These are phyloP conservation scores for Serripes groenlandicus DNA, from an alignment of 2,888 invertebrate genomes.

Conservation along the genomic window DNA sequence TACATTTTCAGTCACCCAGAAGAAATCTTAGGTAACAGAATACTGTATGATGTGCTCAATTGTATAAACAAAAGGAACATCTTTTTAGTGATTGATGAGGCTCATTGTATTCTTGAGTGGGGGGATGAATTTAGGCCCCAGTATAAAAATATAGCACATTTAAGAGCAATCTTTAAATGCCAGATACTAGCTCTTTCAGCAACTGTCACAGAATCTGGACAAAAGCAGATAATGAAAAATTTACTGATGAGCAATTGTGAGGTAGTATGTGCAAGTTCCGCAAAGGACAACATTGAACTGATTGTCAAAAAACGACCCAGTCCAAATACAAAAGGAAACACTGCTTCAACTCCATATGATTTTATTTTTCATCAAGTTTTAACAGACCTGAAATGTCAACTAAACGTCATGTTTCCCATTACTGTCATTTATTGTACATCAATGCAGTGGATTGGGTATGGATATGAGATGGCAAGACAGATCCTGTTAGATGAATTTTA, in stretches of 20 bases:
- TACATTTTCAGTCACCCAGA: too few relatives aligned
- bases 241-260: not conserved
- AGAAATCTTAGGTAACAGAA: too few relatives aligned
- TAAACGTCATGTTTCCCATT: constrained; percentile 6
- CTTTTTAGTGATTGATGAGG: constrained; percentile 37
- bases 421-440: constrained; percentile 40
- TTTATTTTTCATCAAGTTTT: constrained; percentile 22
- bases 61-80: not conserved
- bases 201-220: not conserved
- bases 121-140: constrained; percentile 3
- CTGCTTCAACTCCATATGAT: constrained; percentile 13
- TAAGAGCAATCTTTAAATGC: not conserved
- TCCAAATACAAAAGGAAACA: constrained; percentile 12
- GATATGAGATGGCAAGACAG: constrained; percentile 28
- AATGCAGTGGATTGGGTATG: constrained; percentile 50
- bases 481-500: constrained; percentile 23
- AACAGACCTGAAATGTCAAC: not conserved
- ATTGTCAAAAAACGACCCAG: not conserved
- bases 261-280: not conserved
- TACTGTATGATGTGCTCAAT: too few relatives aligned
- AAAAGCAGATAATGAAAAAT: not conserved
- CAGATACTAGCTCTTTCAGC: not conserved
- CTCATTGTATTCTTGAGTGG: constrained; percentile 41
- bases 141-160: not conserved
- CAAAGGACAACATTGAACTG: not conserved